Conservation (phyloP, 2,113 vertebrate genomes). For the Alces alces region DNA sequence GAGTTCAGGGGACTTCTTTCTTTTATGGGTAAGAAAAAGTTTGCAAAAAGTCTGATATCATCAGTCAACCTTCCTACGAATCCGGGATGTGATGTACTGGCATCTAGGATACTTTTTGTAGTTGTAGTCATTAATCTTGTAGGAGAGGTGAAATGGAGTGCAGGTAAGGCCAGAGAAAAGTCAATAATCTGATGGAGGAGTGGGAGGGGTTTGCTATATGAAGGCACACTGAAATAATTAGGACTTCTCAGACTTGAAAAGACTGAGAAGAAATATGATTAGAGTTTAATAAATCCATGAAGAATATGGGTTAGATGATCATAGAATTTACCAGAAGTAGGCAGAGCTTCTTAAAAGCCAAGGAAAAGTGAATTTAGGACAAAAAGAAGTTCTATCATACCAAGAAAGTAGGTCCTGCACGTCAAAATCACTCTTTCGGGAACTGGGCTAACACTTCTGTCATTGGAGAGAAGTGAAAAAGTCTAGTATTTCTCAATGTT, state of each 20-base stretch:
- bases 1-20: background rate
- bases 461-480: background rate
- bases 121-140: background rate
- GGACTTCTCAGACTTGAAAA: constrained; percentile 19
- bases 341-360: constrained; percentile 9
- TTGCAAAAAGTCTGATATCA: background rate
- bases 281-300: constrained; percentile 26
- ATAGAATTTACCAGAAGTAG: constrained; percentile 20
- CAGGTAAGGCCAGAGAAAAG: background rate
- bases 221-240: constrained; percentile 35
- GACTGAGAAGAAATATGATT: background rate
- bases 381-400: background rate
- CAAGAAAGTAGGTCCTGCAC: background rate
- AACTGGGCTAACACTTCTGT: background rate
- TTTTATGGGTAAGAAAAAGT: background rate
- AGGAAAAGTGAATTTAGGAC: background rate
- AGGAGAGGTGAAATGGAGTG: background rate
- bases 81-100: background rate
- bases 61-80: background rate
- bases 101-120: background rate
- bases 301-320: constrained; percentile 27
- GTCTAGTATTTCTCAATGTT: background rate
- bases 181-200: too few relatives aligned
- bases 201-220: background rate
- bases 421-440: background rate